Conservation (phyloP, 2,888 invertebrate species). For the Ophion obscuratus region DNA sequence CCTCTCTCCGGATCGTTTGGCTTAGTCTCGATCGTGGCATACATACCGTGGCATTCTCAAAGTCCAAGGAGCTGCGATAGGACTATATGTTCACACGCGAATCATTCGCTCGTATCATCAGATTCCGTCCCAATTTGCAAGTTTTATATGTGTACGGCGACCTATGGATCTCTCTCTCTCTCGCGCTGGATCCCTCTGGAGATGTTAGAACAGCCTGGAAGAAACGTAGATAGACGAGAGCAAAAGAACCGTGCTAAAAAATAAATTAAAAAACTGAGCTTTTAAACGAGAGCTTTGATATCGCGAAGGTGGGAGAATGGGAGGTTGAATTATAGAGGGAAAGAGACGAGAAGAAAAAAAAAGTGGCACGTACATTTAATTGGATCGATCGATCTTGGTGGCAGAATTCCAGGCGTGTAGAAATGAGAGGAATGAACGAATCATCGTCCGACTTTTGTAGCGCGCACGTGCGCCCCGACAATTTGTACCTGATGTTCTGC, state of each 20-base stretch:
- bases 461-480: conserved; percentile 36
- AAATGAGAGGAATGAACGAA: conserved; percentile 43
- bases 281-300: not conserved
- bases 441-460: conserved; percentile 37
- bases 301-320: not conserved
- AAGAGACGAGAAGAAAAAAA: conserved; percentile 11
- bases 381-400: conserved; percentile 63
- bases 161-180: no score
- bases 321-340: not conserved
- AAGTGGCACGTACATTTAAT: conserved; percentile 59
- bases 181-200: no score
- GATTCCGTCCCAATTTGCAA: not conserved
- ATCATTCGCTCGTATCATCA: conserved; percentile 3
- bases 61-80: conserved; percentile 5
- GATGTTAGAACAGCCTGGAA: no score
- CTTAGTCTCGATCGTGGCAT: conserved; percentile 43
- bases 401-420: conserved; percentile 59
- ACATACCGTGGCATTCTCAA: conserved; percentile 42
- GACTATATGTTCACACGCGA: not conserved
- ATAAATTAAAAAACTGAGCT: not conserved
- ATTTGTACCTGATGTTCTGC: not conserved
- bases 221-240: not conserved
- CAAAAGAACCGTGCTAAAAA: not conserved
- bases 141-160: no score
- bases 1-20: conserved; percentile 16